Evolutionary conservation across 2,797 vertebrate species (phyloP), one percentile per base, ranked within the genome.

Genomic region (Ctenopoma kingsleyae): DNA sequence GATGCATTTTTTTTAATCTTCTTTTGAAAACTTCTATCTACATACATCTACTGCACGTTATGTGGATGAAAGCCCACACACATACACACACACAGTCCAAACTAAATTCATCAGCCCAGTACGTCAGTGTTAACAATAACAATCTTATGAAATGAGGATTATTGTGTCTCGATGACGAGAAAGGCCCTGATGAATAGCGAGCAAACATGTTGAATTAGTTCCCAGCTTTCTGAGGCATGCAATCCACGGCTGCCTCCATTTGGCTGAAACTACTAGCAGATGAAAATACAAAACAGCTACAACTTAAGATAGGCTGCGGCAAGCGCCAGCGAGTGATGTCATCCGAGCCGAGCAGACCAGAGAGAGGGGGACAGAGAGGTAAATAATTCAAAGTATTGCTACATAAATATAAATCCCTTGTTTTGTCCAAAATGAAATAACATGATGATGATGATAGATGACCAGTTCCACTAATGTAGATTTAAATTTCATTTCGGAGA

Each of bases 241-340:
- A 80, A 90, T 87, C 87, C 83, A 80, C 60, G 84, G 84, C 89
- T 83, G 89, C 87, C 87, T 91, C 87, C 84, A 91, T 90, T 91
- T 89, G 90, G 89, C 85, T 82, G 78, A 89, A 91, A 91, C 88
- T 76, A 81, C 91, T 72, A 89, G 86, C 89, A 92, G 91, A 91
- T 91, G 90, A 91, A 91, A 89, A 90, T 85, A 91, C 88, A 86
- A 90, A 89, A 91, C 90, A 91, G 90, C 87, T 89, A 90, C 92
- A 86, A 85, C 80, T 84, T 82, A 80, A 89, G 88, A 88, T 81
- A 82, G 84, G 81, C 79, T 47, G 54, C 60, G 17, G 69, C 44
- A 9, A 71, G 81, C 32, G 86, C 88, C 88, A 89, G 82, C 72
- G 87, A 88, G 81, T 92, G 91, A 92, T 90, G 91, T 90, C 89